Conservation (phyloP, 2,888 invertebrate species). For the Beris chalybata region DNA sequence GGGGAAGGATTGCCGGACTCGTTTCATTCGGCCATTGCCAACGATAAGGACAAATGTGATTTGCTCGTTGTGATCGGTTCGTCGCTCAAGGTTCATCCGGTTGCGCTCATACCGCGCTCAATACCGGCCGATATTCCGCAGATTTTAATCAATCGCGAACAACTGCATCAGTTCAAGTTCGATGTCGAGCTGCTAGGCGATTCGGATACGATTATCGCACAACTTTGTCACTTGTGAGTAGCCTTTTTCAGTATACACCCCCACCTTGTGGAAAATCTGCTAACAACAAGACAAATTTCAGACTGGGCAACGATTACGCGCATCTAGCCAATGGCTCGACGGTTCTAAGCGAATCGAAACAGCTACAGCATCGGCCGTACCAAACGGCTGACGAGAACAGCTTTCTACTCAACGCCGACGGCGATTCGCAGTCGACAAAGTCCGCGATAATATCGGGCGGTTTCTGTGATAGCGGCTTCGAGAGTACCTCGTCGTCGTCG, state of each 20-base stretch:
- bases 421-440: not conserved
- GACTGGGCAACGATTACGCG: constrained; percentile 2
- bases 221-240: constrained; percentile 70
- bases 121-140: constrained; percentile 79
- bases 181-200: constrained; percentile 88
- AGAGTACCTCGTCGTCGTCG: constrained; percentile 4
- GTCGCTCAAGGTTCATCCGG: constrained; percentile 86
- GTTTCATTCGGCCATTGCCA: constrained; percentile 82
- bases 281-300: not conserved
- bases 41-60: constrained; percentile 81
- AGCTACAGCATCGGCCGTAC: not conserved
- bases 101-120: constrained; percentile 84
- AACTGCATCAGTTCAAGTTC: constrained; percentile 75
- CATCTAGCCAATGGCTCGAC: not conserved
- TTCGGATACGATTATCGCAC: constrained; percentile 77
- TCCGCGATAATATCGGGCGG: not conserved
- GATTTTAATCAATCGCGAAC: constrained; percentile 86
- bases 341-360: not conserved
- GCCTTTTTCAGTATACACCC: not conserved
- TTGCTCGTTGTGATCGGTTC: constrained; percentile 88
- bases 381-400: not conserved
- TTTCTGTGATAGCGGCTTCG: constrained; percentile 16
- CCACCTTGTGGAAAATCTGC: not conserved
- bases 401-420: not conserved
- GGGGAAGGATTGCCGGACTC: constrained; percentile 87